These are phyloP conservation scores for Micronycteris hirsuta DNA, from an alignment of 2,113 vertebrate species.

Conservation along the genomic window DNA sequence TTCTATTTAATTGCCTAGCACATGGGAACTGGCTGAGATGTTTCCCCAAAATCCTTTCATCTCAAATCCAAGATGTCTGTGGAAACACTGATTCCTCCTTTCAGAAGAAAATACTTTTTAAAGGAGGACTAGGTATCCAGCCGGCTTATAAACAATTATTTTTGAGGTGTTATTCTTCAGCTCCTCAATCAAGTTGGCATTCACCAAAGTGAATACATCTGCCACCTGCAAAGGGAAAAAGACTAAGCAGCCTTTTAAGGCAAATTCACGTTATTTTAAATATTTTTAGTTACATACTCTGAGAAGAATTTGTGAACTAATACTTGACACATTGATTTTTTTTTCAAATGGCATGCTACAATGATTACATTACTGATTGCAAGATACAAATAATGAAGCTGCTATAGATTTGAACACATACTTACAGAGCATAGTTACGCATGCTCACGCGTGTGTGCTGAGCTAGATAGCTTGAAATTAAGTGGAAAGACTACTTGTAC, in stretches of 20 bases:
- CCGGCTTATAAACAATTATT: not conserved
- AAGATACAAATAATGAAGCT: constrained; percentile 12
- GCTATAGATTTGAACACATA: not conserved
- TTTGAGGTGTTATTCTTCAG: not conserved
- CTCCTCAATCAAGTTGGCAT: not conserved
- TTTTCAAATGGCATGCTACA: not conserved
- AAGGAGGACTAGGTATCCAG: not conserved
- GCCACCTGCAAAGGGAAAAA: not conserved
- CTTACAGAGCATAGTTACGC: not conserved
- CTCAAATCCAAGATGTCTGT: not conserved
- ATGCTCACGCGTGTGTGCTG: not conserved
- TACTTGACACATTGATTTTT: not conserved
- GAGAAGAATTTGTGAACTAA: constrained; percentile 1
- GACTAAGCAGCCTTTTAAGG: not conserved
- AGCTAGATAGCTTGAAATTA: not conserved
- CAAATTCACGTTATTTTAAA: not conserved
- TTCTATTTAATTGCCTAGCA: not conserved
- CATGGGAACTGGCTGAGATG: not conserved
- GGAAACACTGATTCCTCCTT: not conserved
- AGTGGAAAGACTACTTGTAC: not conserved
- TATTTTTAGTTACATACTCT: not conserved
- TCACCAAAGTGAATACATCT: not conserved
- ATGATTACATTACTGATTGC: not conserved
- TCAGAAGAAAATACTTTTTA: not conserved
- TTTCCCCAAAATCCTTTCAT: not conserved